A percentile compares a stretch with the other conserved stretches of the same genome.
Evolutionary conservation across 2,888 invertebrate genomes (phyloP).

Genomic region (Orthosia gracilis): DNA sequence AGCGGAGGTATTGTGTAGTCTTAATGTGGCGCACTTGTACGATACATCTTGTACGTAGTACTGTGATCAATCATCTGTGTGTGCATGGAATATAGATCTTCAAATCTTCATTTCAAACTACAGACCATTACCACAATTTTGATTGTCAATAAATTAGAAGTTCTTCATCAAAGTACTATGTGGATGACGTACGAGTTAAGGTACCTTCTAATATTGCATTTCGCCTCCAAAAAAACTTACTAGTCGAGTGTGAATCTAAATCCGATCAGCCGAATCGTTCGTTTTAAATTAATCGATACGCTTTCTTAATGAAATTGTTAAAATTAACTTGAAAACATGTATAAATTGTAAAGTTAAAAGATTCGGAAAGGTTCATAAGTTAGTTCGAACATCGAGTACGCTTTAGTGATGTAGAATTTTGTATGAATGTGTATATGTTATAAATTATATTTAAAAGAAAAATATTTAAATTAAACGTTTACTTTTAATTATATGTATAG

Average conservation of each 20-base stretch:
- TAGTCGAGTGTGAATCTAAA: conserved; percentile 88
- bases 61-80: too few species aligned
- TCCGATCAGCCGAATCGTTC: conserved; percentile 74
- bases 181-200: conserved; percentile 30
- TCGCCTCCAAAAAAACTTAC: conserved; percentile 77
- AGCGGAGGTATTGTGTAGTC: conserved; percentile 42
- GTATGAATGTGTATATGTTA: conserved; percentile 89
- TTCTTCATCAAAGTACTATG: conserved; percentile 2
- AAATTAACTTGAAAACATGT: conserved; percentile 67
- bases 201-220: conserved; percentile 64
- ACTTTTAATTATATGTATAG: conserved; percentile 86
- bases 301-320: conserved; percentile 73
- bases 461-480: conserved; percentile 77
- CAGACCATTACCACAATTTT: background rate
- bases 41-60: conserved; percentile 13
- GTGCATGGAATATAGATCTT: background rate
- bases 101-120: background rate
- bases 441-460: conserved; percentile 85
- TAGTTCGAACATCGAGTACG: conserved; percentile 85
- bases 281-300: conserved; percentile 70
- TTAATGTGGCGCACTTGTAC: conserved; percentile 22
- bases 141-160: background rate
- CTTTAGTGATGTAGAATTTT: conserved; percentile 85
- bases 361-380: conserved; percentile 73
- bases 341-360: conserved; percentile 72